Base-by-base conservation (phyloP, 2,888 invertebrate genomes). In the Orthonevra nobilis region DNA sequence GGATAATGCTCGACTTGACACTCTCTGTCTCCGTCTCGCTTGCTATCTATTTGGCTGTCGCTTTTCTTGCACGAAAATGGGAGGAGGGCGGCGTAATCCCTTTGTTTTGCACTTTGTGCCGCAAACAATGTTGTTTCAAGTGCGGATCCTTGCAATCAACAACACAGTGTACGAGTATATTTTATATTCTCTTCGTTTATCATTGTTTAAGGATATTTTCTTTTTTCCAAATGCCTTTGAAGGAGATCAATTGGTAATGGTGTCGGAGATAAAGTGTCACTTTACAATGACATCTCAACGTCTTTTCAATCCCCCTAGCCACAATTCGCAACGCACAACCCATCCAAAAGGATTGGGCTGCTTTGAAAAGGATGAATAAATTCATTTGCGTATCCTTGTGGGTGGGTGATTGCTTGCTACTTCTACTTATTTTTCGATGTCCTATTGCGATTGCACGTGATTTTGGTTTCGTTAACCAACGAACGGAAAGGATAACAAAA, bases 111-210 rank as follows among this genome's bases (percentile, higher is more conserved):
- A 63, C 75, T 75, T 69, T 72, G 60, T 72, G 72, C 32, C 72
- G 72, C 46, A 72, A 77, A 77, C 70, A 77, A 64, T 72, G 77
- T 77, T 77, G 66, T 72, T 77, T 64, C 72, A 70, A 72, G 58
- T 60, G 72, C n/a, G 69, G 63, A 69, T 61, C 61, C 61, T 38
- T 74, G 68, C 32, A 52, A 52, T 44, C 30, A 15, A n/a, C n/a
- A n/a, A n/a, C n/a, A n/a, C n/a, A n/a, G n/a, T n/a, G n/a, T n/a
- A n/a, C n/a, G n/a, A n/a, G n/a, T n/a, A n/a, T n/a, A n/a, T n/a
- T n/a, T n/a, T n/a, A n/a, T n/a, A n/a, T n/a, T n/a, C 14, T 15
- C 15, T 42, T 32, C 38, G 19, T 30, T 69, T 26, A 19, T 61
- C 54, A 58, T 60, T 54, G 60, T 52, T 44, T 66, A 56, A 54